phyloP scores from a whole-genome alignment of 1,140 invertebrate species.

The Diorhabda sublineata region DNA sequence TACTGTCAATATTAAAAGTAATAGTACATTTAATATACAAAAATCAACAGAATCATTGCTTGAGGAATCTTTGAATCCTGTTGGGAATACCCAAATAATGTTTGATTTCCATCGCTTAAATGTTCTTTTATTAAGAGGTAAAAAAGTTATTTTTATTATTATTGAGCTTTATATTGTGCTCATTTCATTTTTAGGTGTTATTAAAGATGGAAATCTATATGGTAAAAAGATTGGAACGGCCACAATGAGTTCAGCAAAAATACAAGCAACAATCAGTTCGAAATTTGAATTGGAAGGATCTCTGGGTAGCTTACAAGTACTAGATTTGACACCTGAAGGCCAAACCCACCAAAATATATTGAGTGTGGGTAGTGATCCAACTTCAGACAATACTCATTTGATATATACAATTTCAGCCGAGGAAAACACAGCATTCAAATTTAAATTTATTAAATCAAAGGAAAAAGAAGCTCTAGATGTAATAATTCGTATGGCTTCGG shows the following conservation, averaged over 20 bases:
- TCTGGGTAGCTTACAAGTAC: constrained; percentile 82
- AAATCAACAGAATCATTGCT: constrained; percentile 32
- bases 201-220: constrained; percentile 63
- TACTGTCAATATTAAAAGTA: constrained; percentile 18
- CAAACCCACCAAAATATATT: constrained; percentile 80
- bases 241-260: constrained; percentile 83
- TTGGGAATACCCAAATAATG: constrained; percentile 65
- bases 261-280: constrained; percentile 78
- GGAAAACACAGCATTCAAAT: constrained; percentile 61
- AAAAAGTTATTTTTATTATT: not conserved
- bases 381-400: constrained; percentile 52
- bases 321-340: constrained; percentile 84
- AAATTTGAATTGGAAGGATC: constrained; percentile 73
- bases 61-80: constrained; percentile 31
- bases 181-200: constrained; percentile 43
- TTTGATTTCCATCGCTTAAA: constrained; percentile 92
- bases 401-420: constrained; percentile 51
- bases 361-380: constrained; percentile 75
- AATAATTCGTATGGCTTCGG: constrained; percentile 77
- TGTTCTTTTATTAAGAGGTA: constrained; percentile 75
- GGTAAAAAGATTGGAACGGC: constrained; percentile 91
- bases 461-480: constrained; percentile 45
- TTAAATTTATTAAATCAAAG: constrained; percentile 55
- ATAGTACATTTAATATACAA: constrained; percentile 16
- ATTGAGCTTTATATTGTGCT: not conserved